Conservation (phyloP, 2,888 invertebrate species). For the Drosophila kambysellisi region DNA sequence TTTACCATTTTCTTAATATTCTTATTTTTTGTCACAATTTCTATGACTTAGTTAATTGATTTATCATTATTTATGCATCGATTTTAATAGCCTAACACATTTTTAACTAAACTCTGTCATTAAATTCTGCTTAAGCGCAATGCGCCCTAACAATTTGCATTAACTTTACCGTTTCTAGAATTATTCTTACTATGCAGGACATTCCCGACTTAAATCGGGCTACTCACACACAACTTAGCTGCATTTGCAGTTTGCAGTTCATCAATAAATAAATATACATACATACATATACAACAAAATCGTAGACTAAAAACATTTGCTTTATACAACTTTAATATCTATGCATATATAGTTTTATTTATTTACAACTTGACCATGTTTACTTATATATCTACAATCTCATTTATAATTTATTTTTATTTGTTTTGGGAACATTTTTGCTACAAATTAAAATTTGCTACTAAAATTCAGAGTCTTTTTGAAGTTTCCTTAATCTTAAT, state of each 20-base stretch:
- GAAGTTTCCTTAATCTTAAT: conserved; percentile 68
- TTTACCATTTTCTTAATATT: conserved; percentile 55
- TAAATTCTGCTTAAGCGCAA: conserved; percentile 58
- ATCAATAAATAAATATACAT: conserved; percentile 27
- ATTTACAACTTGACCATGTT: conserved; percentile 38
- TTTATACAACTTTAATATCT: conserved; percentile 50
- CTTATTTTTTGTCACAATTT: conserved; percentile 56
- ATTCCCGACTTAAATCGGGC: conserved; percentile 49
- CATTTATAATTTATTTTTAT: conserved; percentile 11
- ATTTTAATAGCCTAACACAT: conserved; percentile 65
- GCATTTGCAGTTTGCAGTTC: conserved; percentile 23
- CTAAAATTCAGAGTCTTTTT: conserved; percentile 77
- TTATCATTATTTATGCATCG: conserved; percentile 55
- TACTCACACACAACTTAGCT: conserved; percentile 33
- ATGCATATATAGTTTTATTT: conserved; percentile 34
- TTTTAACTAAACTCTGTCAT: conserved; percentile 64
- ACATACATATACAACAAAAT: conserved; percentile 47
- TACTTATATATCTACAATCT: conserved; percentile 13
- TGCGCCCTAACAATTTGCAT: conserved; percentile 60
- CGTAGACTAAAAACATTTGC: conserved; percentile 18
- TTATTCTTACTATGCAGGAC: conserved; percentile 65
- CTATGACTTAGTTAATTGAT: conserved; percentile 47
- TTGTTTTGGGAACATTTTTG: conserved; percentile 57
- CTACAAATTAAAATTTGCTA: conserved; percentile 77
- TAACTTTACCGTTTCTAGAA: conserved; percentile 29